phyloP scores from a whole-genome alignment of 2,888 invertebrate genomes.

The Myopa tessellatipennis region DNA sequence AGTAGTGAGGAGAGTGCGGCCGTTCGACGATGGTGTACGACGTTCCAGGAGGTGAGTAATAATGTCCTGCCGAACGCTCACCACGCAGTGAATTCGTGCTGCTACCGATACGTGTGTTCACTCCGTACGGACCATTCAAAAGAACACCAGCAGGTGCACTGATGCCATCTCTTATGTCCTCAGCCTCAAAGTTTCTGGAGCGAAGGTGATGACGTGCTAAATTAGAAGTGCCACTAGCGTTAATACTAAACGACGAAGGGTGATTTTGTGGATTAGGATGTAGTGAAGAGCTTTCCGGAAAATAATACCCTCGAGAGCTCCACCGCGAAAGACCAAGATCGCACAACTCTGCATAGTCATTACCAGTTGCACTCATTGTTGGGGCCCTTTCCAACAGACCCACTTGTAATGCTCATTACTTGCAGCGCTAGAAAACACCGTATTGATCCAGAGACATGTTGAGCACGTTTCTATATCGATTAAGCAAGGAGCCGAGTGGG shows the following conservation, averaged over 20 bases:
- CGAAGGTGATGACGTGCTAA: constrained; percentile 60
- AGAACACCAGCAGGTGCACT: constrained; percentile 58
- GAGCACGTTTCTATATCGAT: too few relatives aligned
- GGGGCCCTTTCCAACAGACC: constrained; percentile 53
- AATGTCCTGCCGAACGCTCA: constrained; percentile 75
- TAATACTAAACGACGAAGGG: constrained; percentile 63
- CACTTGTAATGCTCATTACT: constrained; percentile 22
- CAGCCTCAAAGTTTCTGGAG: constrained; percentile 68
- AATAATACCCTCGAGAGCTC: constrained; percentile 67
- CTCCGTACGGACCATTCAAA: constrained; percentile 58
- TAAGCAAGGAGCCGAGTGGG: too few relatives aligned
- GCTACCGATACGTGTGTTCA: constrained; percentile 63
- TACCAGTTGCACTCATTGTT: constrained; percentile 69
- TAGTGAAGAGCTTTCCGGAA: constrained; percentile 58
- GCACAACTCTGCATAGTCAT: constrained; percentile 69
- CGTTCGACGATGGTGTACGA: constrained; percentile 90
- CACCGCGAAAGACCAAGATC: constrained; percentile 69
- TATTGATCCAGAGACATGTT: too few relatives aligned
- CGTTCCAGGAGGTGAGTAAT: constrained; percentile 90
- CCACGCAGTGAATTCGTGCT: constrained; percentile 63
- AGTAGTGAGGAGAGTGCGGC: constrained; percentile 76
- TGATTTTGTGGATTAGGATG: constrained; percentile 52
- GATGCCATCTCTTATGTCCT: constrained; percentile 64
- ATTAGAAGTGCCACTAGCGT: constrained; percentile 61
- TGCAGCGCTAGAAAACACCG: background rate